phyloP scores from a whole-genome alignment of 2,113 vertebrate species.

The Ailuropoda melanoleuca region DNA sequence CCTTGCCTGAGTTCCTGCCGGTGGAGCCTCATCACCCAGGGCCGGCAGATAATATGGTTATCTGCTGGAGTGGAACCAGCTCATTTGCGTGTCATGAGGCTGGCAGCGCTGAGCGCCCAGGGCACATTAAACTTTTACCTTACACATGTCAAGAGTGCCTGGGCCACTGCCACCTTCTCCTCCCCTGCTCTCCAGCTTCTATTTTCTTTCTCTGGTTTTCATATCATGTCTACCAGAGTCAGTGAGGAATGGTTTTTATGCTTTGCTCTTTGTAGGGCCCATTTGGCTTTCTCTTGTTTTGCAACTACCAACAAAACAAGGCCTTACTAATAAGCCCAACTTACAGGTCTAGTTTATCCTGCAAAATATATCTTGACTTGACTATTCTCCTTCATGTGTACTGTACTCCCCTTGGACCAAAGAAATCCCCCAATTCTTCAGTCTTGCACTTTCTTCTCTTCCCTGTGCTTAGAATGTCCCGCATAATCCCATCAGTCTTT shows the following conservation, averaged over 20 bases:
- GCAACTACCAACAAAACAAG: not conserved
- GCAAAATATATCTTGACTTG: not conserved
- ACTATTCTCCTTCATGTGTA: not conserved
- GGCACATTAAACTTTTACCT: conserved; percentile 59
- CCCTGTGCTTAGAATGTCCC: not conserved
- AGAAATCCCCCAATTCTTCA: not conserved
- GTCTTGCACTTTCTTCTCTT: not conserved
- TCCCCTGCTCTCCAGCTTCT: not conserved
- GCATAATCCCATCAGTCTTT: not conserved
- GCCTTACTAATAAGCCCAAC: not conserved
- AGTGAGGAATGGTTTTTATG: not conserved
- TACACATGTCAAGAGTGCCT: conserved; percentile 37
- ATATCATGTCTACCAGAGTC: not conserved
- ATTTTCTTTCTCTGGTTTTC: not conserved
- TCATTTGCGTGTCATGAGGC: conserved; percentile 48
- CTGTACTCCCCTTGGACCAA: not conserved
- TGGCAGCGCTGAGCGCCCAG: conserved; percentile 31
- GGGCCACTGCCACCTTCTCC: not conserved
- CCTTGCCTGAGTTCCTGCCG: not conserved
- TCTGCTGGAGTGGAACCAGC: conserved; percentile 54
- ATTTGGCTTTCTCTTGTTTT: not conserved
- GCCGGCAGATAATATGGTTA: conserved; percentile 2
- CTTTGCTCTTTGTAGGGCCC: not conserved
- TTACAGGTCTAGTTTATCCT: not conserved
- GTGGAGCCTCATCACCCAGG: not conserved